Evolutionary conservation across 2,113 vertebrate genomes (phyloP), one percentile per base, ranked within the genome.

Genomic region (Sinocyclocheilus maitianheensis): DNA sequence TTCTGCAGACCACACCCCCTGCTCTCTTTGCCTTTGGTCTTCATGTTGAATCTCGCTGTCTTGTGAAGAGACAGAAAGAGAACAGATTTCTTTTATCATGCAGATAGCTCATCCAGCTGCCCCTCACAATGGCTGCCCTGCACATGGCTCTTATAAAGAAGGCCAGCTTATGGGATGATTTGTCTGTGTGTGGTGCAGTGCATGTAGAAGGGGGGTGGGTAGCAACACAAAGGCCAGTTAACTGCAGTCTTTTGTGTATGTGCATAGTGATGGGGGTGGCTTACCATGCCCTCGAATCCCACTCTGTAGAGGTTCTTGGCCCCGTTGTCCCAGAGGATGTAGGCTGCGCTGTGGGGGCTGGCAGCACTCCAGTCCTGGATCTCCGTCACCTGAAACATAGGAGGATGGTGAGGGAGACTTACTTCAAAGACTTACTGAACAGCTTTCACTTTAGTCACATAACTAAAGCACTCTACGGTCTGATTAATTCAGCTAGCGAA

Each of bases 211-310:
- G 83, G 51, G 55, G 72, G 53, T 77, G 84, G 79, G 85, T 89
- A 84, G 84, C 81, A 55, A 71, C 74, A 88, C 88, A 87, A 90
- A 71, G 87, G 55, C 67, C 58, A 20, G 60, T 78, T 43, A 20
- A 18, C 55, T 76, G 90, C 88, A 18, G 24, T 40, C 24, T 55
- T 71, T 84, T 69, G 88, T 67, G 83, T 83, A 84, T 90, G 75
- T 90, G 24, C 34, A 37, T 20, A 71, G 58, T 60, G 84, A 87
- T 91, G 93, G 65, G 81, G 84, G 86, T 55, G 90, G 92, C 98
- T 97, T 92, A 99, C 98, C 98, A 99, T 99, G 94, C 98, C 98
- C 93, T 99, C 98, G 89, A 99, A 99, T 92, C 98, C 98, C 90
- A 99, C 98, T 94, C 98, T 93, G 94, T 99, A 99, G 86, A 99